A percentile compares a stretch with the other conserved stretches of the same genome.
Conservation (phyloP, 92 coral and sea anemone species). For the Porites cylindrica region DNA sequence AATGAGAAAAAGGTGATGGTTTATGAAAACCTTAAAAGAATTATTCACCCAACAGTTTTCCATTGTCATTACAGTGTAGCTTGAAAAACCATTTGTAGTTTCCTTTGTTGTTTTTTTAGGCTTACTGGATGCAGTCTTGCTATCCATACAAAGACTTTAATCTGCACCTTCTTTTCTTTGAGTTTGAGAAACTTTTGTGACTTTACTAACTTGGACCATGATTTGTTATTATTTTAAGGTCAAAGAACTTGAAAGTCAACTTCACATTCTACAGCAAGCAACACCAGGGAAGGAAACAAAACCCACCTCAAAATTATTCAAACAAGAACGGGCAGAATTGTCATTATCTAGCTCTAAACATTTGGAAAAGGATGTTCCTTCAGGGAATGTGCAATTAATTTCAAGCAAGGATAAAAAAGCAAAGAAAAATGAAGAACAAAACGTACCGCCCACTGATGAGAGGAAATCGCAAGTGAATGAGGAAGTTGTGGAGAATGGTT, state of each 20-base stretch:
- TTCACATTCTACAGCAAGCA: slow-evolving; percentile 1
- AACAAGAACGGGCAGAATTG: not conserved
- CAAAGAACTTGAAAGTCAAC: slow-evolving; percentile 39
- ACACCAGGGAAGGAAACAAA: not conserved
- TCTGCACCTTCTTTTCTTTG: too few relatives aligned
- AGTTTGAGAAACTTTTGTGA: too few relatives aligned
- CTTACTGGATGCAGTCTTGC: too few relatives aligned
- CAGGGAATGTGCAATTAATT: not conserved
- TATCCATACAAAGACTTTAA: too few relatives aligned
- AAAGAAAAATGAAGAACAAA: not conserved
- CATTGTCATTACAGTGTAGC: too few relatives aligned
- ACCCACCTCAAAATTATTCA: not conserved
- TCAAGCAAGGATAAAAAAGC: not conserved
- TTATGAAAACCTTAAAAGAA: too few relatives aligned
- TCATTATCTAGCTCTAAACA: not conserved
- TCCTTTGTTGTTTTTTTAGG: too few relatives aligned
- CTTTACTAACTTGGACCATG: not conserved
- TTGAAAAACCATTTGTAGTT: too few relatives aligned
- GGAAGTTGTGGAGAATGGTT: slow-evolving; percentile 18
- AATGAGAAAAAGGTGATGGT: too few relatives aligned
- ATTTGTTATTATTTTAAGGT: not conserved
- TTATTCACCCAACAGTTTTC: too few relatives aligned
- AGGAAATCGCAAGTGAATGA: slow-evolving; percentile 11
- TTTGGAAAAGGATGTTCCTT: too few relatives aligned
- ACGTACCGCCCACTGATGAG: not conserved